These are phyloP conservation scores for Sparus aurata DNA, from an alignment of 2,797 vertebrate genomes.

Conservation along the genomic window DNA sequence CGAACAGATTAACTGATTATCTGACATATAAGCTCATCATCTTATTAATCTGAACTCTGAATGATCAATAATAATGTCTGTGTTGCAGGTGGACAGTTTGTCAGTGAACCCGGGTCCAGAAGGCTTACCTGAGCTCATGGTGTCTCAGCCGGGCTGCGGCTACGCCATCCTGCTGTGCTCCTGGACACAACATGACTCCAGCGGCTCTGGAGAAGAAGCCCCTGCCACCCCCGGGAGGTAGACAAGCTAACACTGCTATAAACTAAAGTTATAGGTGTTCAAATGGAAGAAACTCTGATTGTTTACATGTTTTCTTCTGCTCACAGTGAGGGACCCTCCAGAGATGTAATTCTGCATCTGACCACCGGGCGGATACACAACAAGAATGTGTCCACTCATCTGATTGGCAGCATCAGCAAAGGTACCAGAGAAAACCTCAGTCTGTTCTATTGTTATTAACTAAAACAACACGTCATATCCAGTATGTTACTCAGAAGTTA, in stretches of 20 bases:
- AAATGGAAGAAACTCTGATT: neutral
- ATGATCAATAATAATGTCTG: neutral
- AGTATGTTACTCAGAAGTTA: neutral
- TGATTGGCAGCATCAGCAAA: constrained; percentile 95
- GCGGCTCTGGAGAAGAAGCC: constrained; percentile 66
- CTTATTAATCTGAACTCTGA: neutral
- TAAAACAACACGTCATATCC: neutral
- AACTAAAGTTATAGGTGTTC: fast-evolving
- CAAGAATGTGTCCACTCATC: constrained; percentile 98
- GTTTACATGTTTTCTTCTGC: neutral
- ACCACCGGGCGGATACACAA: constrained; percentile 97
- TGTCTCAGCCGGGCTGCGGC: constrained; percentile 97
- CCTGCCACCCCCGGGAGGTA: constrained; percentile 79
- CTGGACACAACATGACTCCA: constrained; percentile 88
- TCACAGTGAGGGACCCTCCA: constrained; percentile 84
- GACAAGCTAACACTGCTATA: neutral
- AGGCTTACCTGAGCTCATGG: constrained; percentile 94
- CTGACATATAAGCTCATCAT: neutral
- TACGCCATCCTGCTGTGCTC: constrained; percentile 94
- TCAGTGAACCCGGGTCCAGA: constrained; percentile 92
- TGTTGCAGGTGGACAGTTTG: constrained; percentile 94
- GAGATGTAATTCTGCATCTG: constrained; percentile 92
- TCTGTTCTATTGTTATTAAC: neutral
- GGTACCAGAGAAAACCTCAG: constrained; percentile 74
- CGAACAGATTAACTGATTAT: no score